Conservation (phyloP, 2,888 invertebrate species). For the Apeira syringaria region DNA sequence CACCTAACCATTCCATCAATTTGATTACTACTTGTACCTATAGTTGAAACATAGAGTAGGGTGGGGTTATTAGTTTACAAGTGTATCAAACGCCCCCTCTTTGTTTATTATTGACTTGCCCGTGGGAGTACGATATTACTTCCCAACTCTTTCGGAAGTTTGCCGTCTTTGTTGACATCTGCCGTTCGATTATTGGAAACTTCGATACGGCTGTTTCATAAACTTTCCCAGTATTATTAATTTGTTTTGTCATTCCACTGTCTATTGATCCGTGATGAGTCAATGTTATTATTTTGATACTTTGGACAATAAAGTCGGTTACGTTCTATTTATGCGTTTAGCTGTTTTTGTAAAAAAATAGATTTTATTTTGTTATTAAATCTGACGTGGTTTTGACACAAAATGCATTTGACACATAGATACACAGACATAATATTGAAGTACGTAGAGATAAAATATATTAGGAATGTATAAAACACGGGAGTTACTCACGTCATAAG, state of each 20-base stretch:
- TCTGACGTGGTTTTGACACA: too few species aligned
- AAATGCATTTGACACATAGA: too few species aligned
- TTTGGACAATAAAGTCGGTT: neutral
- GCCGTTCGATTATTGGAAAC: constrained; percentile 74
- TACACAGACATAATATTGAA: too few species aligned
- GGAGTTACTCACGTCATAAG: too few species aligned
- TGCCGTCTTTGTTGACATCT: constrained; percentile 79
- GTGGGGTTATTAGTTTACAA: constrained; percentile 81
- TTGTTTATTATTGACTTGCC: constrained; percentile 80
- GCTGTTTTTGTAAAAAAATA: too few species aligned
- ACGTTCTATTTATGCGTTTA: too few species aligned
- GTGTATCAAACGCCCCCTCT: constrained; percentile 79
- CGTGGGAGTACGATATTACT: constrained; percentile 59
- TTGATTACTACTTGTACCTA: constrained; percentile 21
- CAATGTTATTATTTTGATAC: constrained; percentile 15
- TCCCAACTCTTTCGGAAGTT: constrained; percentile 83
- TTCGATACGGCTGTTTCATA: constrained; percentile 54
- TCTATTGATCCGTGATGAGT: constrained; percentile 31
- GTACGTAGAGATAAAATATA: too few species aligned
- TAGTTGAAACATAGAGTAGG: constrained; percentile 51
- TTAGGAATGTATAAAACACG: too few species aligned
- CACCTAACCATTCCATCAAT: neutral
- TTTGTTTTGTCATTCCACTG: constrained; percentile 46
- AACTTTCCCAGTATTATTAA: constrained; percentile 54
- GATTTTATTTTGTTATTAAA: too few species aligned